Conservation (phyloP, 2,888 invertebrate genomes). For the Diarsia mendica region DNA sequence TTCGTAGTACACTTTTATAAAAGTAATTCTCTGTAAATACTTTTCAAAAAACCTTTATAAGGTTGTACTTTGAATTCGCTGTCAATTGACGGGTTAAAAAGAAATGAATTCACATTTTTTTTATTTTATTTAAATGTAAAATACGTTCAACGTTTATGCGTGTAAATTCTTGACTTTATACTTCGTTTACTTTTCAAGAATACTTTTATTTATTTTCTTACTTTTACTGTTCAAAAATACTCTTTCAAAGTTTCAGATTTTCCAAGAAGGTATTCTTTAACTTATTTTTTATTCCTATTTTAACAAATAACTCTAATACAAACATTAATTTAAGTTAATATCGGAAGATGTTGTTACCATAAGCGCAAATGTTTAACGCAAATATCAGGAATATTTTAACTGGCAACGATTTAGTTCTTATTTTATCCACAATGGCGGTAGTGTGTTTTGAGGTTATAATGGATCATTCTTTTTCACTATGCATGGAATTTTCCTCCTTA, state of each 20-base stretch:
- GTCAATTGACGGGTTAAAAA: conserved; percentile 48
- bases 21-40: conserved; percentile 39
- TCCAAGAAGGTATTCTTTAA: conserved; percentile 82
- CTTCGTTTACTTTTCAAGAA: conserved; percentile 72
- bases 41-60: conserved; percentile 29
- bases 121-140: conserved; percentile 76
- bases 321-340: conserved; percentile 77
- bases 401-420: conserved; percentile 36
- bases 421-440: conserved; percentile 19
- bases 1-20: conserved; percentile 41
- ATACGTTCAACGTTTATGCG: conserved; percentile 71
- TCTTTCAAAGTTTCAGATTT: conserved; percentile 87
- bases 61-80: conserved; percentile 18
- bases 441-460: conserved; percentile 35
- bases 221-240: conserved; percentile 74
- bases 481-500: conserved; percentile 25
- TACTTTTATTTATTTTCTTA: conserved; percentile 54
- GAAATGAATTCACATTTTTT: conserved; percentile 79
- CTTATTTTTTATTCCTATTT: conserved; percentile 76
- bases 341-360: conserved; percentile 82
- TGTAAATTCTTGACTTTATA: conserved; percentile 75
- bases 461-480: background rate
- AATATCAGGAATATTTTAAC: conserved; percentile 70
- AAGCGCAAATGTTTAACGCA: conserved; percentile 64
- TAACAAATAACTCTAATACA: conserved; percentile 87